phyloP scores from a whole-genome alignment of 2,888 invertebrate species.

The Eupithecia tripunctaria region DNA sequence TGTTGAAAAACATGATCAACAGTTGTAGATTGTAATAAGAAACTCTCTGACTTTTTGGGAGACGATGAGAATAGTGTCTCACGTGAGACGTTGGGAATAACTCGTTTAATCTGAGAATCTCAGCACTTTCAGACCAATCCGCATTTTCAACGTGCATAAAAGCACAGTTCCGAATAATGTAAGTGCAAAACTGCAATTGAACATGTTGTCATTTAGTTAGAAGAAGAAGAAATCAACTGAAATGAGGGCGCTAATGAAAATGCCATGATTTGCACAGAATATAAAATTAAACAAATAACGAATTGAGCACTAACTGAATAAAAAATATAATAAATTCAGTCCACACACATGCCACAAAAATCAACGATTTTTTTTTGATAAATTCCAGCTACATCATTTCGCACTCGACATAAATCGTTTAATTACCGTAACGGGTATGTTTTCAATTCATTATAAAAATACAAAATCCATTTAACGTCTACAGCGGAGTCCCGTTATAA shows the following conservation, averaged over 20 bases:
- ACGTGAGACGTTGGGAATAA: no score
- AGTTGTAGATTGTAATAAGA: no score
- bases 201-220: not conserved
- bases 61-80: no score
- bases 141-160: not conserved
- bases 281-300: conserved; percentile 1
- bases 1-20: no score
- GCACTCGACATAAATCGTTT: conserved; percentile 45
- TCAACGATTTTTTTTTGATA: conserved; percentile 15
- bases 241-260: not conserved
- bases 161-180: not conserved
- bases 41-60: no score
- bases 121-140: not conserved
- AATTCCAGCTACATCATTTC: conserved; percentile 32
- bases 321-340: conserved; percentile 24
- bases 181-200: not conserved
- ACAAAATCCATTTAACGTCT: conserved; percentile 57
- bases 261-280: not conserved
- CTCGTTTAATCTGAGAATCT: no score
- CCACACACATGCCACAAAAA: conserved; percentile 19
- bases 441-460: conserved; percentile 59
- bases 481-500: conserved; percentile 55
- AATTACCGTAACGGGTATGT: conserved; percentile 48
- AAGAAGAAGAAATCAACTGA: not conserved
- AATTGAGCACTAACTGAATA: conserved; percentile 16